Percentiles rank a stretch among this genome's conserved stretches.
Conservation (phyloP, 2,113 vertebrate genomes). For the Tragelaphus buxtoni region DNA sequence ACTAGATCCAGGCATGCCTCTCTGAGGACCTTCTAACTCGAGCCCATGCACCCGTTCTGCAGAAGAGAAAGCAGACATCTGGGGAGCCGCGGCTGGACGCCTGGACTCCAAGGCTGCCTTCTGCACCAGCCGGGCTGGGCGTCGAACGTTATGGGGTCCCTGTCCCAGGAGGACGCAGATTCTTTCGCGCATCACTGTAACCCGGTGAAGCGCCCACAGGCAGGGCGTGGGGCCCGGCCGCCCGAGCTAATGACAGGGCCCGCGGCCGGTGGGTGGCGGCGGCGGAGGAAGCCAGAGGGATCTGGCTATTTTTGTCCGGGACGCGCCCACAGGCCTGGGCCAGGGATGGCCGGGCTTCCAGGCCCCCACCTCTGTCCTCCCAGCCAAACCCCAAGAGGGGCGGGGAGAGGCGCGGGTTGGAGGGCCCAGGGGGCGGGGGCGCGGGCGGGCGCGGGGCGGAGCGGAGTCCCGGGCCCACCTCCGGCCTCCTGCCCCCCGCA, state of each 20-base stretch:
- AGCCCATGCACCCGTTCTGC: neutral
- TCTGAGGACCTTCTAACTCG: neutral
- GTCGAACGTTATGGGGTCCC: neutral
- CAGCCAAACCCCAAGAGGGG: neutral
- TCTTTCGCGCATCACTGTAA: neutral
- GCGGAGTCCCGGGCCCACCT: neutral
- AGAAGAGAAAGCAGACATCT: neutral
- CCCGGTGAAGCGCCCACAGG: neutral
- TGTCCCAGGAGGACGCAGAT: neutral
- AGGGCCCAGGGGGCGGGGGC: neutral
- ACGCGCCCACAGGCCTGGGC: neutral
- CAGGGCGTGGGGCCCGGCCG: conserved; percentile 36
- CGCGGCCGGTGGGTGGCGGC: conserved; percentile 35
- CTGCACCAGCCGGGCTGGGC: neutral
- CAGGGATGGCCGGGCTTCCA: neutral
- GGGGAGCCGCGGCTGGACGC: neutral
- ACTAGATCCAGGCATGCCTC: neutral
- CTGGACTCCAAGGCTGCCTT: too few relatives aligned
- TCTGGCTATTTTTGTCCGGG: conserved; percentile 54
- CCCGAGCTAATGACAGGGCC: conserved; percentile 61
- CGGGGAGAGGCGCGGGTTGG: conserved; percentile 46
- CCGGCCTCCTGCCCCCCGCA: neutral
- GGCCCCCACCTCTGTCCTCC: neutral
- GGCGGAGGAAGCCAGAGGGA: conserved; percentile 24
- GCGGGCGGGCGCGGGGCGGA: neutral